Percentiles rank a stretch among this genome's conserved stretches.
These are phyloP conservation scores for Leptinotarsa rubiginosa DNA, from an alignment of 2,888 invertebrate genomes.

Conservation along the genomic window DNA sequence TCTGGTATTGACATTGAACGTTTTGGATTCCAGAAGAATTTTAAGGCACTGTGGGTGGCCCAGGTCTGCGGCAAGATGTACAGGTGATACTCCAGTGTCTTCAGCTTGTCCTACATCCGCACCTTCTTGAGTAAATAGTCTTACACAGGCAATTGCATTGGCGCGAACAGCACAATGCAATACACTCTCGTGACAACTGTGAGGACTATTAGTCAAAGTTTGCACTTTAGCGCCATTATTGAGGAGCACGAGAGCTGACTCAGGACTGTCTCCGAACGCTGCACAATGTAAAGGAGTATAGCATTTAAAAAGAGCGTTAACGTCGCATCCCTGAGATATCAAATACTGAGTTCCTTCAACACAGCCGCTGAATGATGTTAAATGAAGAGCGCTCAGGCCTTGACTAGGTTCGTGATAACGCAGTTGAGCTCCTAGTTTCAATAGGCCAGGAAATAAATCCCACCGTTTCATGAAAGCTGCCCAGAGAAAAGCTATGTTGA, in stretches of 20 bases:
- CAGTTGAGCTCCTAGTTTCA: conserved; percentile 78
- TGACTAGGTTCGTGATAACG: conserved; percentile 77
- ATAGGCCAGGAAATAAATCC: conserved; percentile 74
- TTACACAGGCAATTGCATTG: conserved; percentile 84
- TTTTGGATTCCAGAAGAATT: conserved; percentile 80
- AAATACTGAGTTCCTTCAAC: conserved; percentile 77
- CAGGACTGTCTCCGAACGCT: conserved; percentile 87
- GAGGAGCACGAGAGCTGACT: conserved; percentile 83
- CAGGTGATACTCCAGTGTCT: conserved; percentile 81
- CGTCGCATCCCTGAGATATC: conserved; percentile 75
- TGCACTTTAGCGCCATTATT: conserved; percentile 77
- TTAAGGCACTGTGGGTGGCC: conserved; percentile 81
- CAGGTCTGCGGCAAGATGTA: conserved; percentile 84
- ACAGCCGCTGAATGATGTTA: conserved; percentile 84
- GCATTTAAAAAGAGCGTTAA: conserved; percentile 77
- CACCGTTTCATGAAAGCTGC: conserved; percentile 79
- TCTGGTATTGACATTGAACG: conserved; percentile 77
- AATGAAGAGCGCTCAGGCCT: conserved; percentile 80
- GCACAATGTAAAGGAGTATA: conserved; percentile 90
- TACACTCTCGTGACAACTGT: conserved; percentile 78
- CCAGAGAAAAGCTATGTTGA: conserved; percentile 80
- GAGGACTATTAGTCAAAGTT: conserved; percentile 72
- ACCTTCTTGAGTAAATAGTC: conserved; percentile 80
- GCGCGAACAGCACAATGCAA: conserved; percentile 88
- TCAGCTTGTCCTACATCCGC: conserved; percentile 82